Evolutionary conservation across 2,797 vertebrate genomes (phyloP).

Genomic region (Anguilla pacifica): DNA sequence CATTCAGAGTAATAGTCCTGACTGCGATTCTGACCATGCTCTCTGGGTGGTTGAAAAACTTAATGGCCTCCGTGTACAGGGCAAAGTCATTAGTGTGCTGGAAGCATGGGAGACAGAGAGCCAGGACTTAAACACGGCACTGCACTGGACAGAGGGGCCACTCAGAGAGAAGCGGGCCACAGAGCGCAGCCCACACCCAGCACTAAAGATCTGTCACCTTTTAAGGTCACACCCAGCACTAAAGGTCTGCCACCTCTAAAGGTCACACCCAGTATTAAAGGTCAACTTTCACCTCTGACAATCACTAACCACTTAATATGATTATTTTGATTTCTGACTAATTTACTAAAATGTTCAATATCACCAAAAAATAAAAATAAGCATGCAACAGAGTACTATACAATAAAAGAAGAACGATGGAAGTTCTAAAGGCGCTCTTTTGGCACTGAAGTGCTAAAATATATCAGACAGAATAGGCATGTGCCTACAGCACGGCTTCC

Average conservation of each 20-base stretch:
- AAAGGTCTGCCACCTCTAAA: background rate
- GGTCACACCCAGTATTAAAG: no score
- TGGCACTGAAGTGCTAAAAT: background rate
- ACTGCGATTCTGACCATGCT: constrained; percentile 99
- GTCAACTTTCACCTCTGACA: background rate
- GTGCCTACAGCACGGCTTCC: background rate
- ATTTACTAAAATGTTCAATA: background rate
- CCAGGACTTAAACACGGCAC: constrained; percentile 55
- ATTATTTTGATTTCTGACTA: background rate
- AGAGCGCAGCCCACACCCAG: background rate
- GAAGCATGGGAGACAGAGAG: constrained; percentile 73
- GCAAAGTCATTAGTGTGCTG: constrained; percentile 99
- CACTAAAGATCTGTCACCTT: background rate
- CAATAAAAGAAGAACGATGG: no score
- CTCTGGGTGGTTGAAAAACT: constrained; percentile 99
- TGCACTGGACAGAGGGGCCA: constrained; percentile 49
- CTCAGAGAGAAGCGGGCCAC: constrained; percentile 48
- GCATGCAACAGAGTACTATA: background rate
- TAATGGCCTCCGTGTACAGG: constrained; percentile 99
- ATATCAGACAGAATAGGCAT: background rate
- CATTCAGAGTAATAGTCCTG: constrained; percentile 97
- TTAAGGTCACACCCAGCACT: no score
- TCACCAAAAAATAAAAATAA: background rate
- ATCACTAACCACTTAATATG: background rate
- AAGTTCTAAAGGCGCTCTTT: background rate